Base-by-base conservation (phyloP, 1,140 invertebrate species). In the Charaxes varanes region DNA sequence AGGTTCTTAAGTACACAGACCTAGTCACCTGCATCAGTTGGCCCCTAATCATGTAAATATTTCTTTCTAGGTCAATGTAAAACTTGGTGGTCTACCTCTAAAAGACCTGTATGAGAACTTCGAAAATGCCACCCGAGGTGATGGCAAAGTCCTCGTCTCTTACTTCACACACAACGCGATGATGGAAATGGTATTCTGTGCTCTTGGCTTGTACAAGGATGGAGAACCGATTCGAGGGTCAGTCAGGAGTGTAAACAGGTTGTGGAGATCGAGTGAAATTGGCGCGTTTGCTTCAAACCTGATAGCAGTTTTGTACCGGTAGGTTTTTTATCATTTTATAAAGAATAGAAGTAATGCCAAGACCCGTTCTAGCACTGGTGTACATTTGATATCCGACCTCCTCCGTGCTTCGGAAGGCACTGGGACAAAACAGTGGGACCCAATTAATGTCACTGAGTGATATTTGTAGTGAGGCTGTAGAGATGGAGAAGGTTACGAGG, bases 121-220 rank as follows among this genome's bases (percentile, higher is more conserved):
- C 12, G 60, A 82, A 53, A 72, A 53, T 0, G 54, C 36, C 3
- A 47, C 64, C 10, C 14, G 52, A 7, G 48, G 54, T 48, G 7
- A 41, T 49, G 45, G 71, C 27, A 23, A 30, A 56, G 87, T 87
- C 48, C 88, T 89, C 0, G 80, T 90, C 0, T 90, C 92, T 23
- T 89, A 93, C 51, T 95, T 96, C 61, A 88, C 88, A 0, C 91
- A 95, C 65, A 88, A 92, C 11, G 82, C 87, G 1, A 87, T 88
- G 57, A 31, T 71, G 26, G 64, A 74, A 41, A 80, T 80, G 76
- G 36, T 51, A 0, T 64, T 45, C 22, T 62, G 58, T 34, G 76
- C 76, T 2, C 17, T 80, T 45, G 64, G 65, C 0, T 48, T 73
- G 3, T 76, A 53, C 33, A 65, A 63, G 12, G 76, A 79, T 14